Evolutionary conservation across 92 coral and sea anemone genomes (phyloP).

Genomic region (Palythoa heliodiscus): DNA sequence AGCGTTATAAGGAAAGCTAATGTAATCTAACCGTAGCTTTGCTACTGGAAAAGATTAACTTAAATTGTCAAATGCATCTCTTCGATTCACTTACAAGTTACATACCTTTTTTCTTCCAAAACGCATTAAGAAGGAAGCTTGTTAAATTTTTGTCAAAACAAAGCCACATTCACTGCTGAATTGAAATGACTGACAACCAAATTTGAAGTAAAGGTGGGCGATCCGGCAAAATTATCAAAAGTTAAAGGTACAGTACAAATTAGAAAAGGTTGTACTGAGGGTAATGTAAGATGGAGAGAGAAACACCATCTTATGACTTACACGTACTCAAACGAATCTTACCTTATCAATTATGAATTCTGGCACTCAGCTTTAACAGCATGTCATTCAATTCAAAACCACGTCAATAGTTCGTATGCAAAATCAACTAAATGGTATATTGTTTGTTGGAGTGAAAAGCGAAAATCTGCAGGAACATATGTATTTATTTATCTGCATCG

Average conservation of each 20-base stretch:
- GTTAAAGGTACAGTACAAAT: background rate
- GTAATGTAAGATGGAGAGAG: background rate
- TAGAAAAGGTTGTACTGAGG: too few species aligned
- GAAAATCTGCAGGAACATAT: background rate
- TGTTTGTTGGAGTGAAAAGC: background rate
- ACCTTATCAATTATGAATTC: slow-evolving; percentile 15
- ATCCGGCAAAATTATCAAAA: background rate
- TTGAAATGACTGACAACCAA: background rate
- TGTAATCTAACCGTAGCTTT: background rate
- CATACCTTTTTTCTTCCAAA: slow-evolving; percentile 9
- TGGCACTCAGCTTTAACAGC: background rate
- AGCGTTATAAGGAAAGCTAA: background rate
- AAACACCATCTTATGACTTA: background rate
- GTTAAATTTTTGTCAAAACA: background rate
- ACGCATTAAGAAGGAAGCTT: background rate
- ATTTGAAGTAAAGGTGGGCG: too few species aligned
- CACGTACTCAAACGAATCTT: too few species aligned
- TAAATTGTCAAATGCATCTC: background rate
- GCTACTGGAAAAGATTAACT: background rate
- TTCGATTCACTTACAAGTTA: background rate
- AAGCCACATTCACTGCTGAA: background rate
- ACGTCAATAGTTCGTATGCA: background rate
- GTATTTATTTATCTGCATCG: too few species aligned
- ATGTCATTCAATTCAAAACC: background rate
- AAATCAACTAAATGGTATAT: background rate